Base-by-base conservation (phyloP, 2,888 invertebrate genomes). In the Euspilapteryx auroguttella region DNA sequence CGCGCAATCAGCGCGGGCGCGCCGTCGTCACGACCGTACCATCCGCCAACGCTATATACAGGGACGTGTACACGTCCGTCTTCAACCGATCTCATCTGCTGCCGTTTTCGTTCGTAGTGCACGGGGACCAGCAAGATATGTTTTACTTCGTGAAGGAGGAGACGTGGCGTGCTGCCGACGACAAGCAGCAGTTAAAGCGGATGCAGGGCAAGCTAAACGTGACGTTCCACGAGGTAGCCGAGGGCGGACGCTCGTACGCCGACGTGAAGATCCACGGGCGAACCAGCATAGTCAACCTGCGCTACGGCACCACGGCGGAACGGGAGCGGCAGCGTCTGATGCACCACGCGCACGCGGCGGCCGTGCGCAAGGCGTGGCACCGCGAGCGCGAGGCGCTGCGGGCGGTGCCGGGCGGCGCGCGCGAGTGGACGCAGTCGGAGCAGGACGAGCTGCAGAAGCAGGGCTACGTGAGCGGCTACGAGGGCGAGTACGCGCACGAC, bases 61-160 rank as follows among this genome's bases (percentile, higher is more conserved):
- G 89, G 17, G 94, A 94, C 57, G 94, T 94, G 2, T 92, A 94
- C 54, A 94, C 93, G 3, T 90, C 92, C 1, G 93, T 94, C 4
- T 92, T 94, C 59, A 94, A 94, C 61, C 83, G 92, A 40, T 91
- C 92, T 1, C 87, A 87, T 55, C 79, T 94, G 45, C 69, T 94
- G 42, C 91, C 92, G 21, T 91, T 93, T 62, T 89, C 90, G 8
- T 88, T 91, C 51, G 86, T 92, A 28, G 87, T 92, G 15, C 92
- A 93, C 58, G 89, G 87, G 40, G 88, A 89, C 11, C 89, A 89
- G 49, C 93, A 93, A 55, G 94, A 94, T 51, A 89, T 91, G 8
- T 94, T 94, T 73, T 93, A 90, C 65, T 94, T 94, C 54, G 91
- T 94, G 11, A 94, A 94, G 52, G 92, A 93, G 50, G 90, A 92